phyloP scores from a whole-genome alignment of 1,140 invertebrate species.

The Hylaeus anthracinus region DNA sequence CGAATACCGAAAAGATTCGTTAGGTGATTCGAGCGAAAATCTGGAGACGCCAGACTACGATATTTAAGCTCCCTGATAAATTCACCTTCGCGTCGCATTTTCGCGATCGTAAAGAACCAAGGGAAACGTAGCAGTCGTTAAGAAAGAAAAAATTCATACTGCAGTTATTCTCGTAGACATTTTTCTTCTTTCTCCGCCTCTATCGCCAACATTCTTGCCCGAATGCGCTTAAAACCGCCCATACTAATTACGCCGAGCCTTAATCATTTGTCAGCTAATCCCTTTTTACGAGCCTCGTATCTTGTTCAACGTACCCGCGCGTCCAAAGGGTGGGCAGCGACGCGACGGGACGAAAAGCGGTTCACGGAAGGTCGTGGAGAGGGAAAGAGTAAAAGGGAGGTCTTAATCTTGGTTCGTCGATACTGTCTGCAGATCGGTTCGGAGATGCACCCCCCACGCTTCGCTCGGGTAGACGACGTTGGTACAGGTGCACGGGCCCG shows the following conservation, averaged over 20 bases:
- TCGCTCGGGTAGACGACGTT: neutral
- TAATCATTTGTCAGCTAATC: conserved; percentile 12
- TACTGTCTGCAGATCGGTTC: neutral
- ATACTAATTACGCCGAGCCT: neutral
- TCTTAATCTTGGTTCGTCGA: conserved; percentile 14
- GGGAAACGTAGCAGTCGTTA: too few relatives aligned
- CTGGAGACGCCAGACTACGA: too few relatives aligned
- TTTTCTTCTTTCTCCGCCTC: neutral
- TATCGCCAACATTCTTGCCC: neutral
- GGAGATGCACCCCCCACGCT: conserved; percentile 40
- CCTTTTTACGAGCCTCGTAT: conserved; percentile 8
- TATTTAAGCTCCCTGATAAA: too few relatives aligned
- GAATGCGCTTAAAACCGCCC: neutral
- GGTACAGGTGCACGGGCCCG: conserved; percentile 56
- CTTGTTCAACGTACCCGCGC: neutral
- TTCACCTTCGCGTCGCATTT: too few relatives aligned
- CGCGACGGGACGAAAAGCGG: neutral
- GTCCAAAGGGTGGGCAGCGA: neutral
- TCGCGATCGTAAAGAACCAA: too few relatives aligned
- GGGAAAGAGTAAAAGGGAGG: neutral
- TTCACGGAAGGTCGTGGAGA: neutral
- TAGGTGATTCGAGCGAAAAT: too few relatives aligned
- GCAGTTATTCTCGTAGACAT: too few relatives aligned
- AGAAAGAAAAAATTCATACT: too few relatives aligned
- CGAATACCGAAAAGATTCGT: too few relatives aligned